These are phyloP conservation scores for Proctacanthus coquilletti DNA, from an alignment of 1,140 invertebrate genomes.

Conservation along the genomic window DNA sequence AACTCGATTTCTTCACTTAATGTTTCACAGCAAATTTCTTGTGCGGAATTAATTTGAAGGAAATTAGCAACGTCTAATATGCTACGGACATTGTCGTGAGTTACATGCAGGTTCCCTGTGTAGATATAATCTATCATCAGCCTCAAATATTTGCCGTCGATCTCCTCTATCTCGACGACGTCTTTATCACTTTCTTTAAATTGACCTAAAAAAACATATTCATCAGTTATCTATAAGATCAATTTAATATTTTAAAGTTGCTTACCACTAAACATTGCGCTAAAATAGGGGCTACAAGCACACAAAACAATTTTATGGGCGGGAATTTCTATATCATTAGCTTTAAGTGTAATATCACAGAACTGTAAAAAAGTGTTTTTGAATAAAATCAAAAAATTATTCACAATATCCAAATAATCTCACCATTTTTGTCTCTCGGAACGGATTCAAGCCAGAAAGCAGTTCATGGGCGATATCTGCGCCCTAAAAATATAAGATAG, in stretches of 20 bases:
- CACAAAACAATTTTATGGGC: slow-evolving; percentile 9
- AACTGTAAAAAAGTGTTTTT: no score
- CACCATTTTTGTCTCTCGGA: no score
- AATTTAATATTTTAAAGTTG: no score
- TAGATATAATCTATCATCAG: slow-evolving; percentile 9
- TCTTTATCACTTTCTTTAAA: slow-evolving; percentile 8
- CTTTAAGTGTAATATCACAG: no score
- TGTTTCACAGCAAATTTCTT: slow-evolving; percentile 8
- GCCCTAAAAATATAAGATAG: no score
- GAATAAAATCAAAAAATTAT: no score
- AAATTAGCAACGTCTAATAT: slow-evolving; percentile 7
- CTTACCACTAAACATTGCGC: slow-evolving; percentile 9
- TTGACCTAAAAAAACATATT: slow-evolving; percentile 2
- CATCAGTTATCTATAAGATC: no score
- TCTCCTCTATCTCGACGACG: slow-evolving; percentile 7
- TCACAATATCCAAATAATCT: no score
- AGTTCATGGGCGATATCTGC: no score
- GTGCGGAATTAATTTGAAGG: slow-evolving; percentile 7
- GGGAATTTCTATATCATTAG: no score
- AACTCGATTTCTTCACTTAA: slow-evolving; percentile 7
- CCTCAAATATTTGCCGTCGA: slow-evolving; percentile 8
- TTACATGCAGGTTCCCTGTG: slow-evolving; percentile 6
- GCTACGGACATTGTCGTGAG: slow-evolving; percentile 6
- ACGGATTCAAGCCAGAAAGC: no score
- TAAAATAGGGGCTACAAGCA: slow-evolving; percentile 9